Conservation (phyloP, 2,888 invertebrate genomes). For the Eutolmus rufibarbis region DNA sequence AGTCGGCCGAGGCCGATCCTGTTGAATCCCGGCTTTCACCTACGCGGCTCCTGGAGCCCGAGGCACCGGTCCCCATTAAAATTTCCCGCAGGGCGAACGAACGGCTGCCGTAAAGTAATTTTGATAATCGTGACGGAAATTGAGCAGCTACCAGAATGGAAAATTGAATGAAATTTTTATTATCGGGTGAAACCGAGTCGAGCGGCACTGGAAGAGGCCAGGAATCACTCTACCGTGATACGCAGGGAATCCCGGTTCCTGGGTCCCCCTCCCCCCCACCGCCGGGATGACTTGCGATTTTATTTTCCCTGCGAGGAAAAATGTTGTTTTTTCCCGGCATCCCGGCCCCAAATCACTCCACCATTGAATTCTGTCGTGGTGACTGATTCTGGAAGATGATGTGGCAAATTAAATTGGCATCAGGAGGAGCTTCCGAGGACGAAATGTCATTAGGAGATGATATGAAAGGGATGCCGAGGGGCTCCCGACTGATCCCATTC, state of each 20-base stretch:
- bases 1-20: background rate
- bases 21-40: background rate
- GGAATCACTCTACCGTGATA: background rate
- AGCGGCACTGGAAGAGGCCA: background rate
- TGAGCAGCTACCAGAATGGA: conserved; percentile 34
- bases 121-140: conserved; percentile 40
- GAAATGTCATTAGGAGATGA: background rate
- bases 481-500: background rate
- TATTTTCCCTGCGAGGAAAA: conserved; percentile 1
- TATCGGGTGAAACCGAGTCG: conserved; percentile 4
- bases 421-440: background rate
- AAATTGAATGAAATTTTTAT: conserved; percentile 40
- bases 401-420: conserved; percentile 28
- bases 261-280: background rate
- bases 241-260: background rate
- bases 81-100: background rate
- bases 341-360: background rate
- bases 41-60: background rate
- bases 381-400: conserved; percentile 31
- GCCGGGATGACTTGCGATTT: background rate
- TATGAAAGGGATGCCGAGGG: background rate
- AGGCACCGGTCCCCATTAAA: background rate
- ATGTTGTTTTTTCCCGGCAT: conserved; percentile 4
- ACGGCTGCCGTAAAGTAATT: conserved; percentile 11
- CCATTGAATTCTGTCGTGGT: conserved; percentile 17